These are phyloP conservation scores for Eupsilia transversa DNA, from an alignment of 2,888 invertebrate species.

Conservation along the genomic window DNA sequence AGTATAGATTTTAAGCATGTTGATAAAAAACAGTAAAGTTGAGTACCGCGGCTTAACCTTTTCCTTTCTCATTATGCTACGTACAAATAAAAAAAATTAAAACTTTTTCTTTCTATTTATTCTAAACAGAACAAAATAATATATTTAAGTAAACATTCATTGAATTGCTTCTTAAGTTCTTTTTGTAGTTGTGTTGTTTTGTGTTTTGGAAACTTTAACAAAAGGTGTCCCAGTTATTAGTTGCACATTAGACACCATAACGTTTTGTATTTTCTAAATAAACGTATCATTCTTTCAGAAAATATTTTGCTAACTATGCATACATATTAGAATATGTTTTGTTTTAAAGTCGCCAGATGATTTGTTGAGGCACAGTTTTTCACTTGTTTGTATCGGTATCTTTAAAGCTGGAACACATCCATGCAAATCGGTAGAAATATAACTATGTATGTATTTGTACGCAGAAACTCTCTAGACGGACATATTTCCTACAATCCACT, in stretches of 20 bases:
- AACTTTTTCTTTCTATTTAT: not conserved
- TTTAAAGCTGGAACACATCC: not conserved
- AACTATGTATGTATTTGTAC: not conserved
- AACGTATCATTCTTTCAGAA: not conserved
- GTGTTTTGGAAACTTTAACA: constrained; percentile 36
- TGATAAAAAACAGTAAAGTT: not conserved
- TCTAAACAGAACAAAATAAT: too few relatives aligned
- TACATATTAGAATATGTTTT: not conserved
- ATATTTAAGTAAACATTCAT: not conserved
- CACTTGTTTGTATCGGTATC: not conserved
- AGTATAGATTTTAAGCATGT: too few relatives aligned
- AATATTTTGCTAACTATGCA: not conserved
- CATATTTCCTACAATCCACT: not conserved
- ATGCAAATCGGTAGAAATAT: not conserved
- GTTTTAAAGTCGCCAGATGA: not conserved
- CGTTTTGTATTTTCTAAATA: not conserved
- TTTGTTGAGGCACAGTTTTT: not conserved
- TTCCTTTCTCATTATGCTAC: not conserved
- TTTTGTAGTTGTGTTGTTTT: constrained; percentile 16
- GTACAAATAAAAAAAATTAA: not conserved
- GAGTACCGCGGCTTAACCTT: not conserved
- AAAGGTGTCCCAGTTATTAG: constrained; percentile 22
- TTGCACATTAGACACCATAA: not conserved
- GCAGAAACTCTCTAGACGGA: not conserved
- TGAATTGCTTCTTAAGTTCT: constrained; percentile 37